These are phyloP conservation scores for Rosalia funebris DNA, from an alignment of 2,888 invertebrate species.

Conservation along the genomic window DNA sequence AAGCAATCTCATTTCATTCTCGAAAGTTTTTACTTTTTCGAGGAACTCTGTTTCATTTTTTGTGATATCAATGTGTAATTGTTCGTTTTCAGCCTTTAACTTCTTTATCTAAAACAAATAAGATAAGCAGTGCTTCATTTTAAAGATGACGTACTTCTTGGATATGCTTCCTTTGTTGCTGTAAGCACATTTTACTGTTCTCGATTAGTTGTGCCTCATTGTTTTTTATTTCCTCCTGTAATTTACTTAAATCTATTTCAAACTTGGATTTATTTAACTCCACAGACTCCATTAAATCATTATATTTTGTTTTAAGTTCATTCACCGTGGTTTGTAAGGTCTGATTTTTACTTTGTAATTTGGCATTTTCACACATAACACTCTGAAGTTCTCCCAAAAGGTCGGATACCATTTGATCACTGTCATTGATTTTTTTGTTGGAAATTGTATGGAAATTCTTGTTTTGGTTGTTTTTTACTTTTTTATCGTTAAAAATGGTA, in stretches of 20 bases:
- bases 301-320: slow-evolving; percentile 27
- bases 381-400: slow-evolving; percentile 28
- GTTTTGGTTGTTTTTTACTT: slow-evolving; percentile 11
- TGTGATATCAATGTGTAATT: slow-evolving; percentile 22
- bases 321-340: slow-evolving; percentile 24
- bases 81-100: slow-evolving; percentile 35
- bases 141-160: slow-evolving; percentile 19
- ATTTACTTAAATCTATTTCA: slow-evolving; percentile 34
- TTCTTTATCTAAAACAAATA: slow-evolving; percentile 30
- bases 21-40: slow-evolving; percentile 28
- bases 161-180: slow-evolving; percentile 35
- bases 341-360: slow-evolving; percentile 30
- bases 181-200: slow-evolving; percentile 36
- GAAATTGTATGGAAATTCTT: slow-evolving; percentile 9
- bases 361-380: slow-evolving; percentile 27
- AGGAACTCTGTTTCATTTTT: slow-evolving; percentile 12
- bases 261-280: slow-evolving; percentile 27
- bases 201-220: slow-evolving; percentile 34
- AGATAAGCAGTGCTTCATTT: too few relatives aligned
- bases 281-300: slow-evolving; percentile 26
- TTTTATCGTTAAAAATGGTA: slow-evolving; percentile 6
- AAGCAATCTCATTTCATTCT: slow-evolving; percentile 31
- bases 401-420: slow-evolving; percentile 17
- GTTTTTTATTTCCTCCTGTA: slow-evolving; percentile 31
- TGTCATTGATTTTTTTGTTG: not conserved